Evolutionary conservation across 2,888 invertebrate genomes (phyloP), one percentile per base, ranked within the genome.

Genomic region (Lapara coniferarum): DNA sequence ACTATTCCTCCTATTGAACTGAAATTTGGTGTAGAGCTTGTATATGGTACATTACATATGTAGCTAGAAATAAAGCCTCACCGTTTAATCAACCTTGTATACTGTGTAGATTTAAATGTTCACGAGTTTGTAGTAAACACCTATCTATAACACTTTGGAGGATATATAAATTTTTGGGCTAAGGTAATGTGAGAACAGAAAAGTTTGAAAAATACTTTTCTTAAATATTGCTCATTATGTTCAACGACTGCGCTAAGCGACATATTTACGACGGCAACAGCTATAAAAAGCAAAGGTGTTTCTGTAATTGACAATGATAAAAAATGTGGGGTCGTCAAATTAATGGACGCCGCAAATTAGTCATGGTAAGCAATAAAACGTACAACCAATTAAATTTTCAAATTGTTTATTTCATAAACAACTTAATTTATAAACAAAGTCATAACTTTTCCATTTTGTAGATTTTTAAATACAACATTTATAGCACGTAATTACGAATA

Each of bases 381-480:
- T 76, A 30, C 49, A 25, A 53, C 44, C 70, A 74, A 73, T 72
- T 75, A 73, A 75, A 76, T 77, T 63, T 81, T 74, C 69, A 80
- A 81, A 83, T 85, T 89, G 90, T 92, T 91, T 92, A 92, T 92
- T 92, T 87, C 67, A 91, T 92, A 92, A 92, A 92, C 92, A 92
- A 88, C 75, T 83, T 82, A 82, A 81, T 83, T 86, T 82, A 86
- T 80, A 88, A 87, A 90, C 88, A 90, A 88, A 80, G 78, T 85
- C 82, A 83, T 88, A 91, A 90, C 87, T 85, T 82, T 81, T 85
- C 77, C 89, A 87, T 89, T 87, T 88, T 73, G 72, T 79, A 75
- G 75, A 73, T 77, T 83, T 63, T 85, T 84, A 86, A 85, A 87
- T 84, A 86, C 78, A 87, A 85, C 81, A 83, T 83, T 83, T 82